Evolutionary conservation across 1,140 invertebrate species (phyloP), one percentile per base, ranked within the genome.

Genomic region (Apolygus lucorum): DNA sequence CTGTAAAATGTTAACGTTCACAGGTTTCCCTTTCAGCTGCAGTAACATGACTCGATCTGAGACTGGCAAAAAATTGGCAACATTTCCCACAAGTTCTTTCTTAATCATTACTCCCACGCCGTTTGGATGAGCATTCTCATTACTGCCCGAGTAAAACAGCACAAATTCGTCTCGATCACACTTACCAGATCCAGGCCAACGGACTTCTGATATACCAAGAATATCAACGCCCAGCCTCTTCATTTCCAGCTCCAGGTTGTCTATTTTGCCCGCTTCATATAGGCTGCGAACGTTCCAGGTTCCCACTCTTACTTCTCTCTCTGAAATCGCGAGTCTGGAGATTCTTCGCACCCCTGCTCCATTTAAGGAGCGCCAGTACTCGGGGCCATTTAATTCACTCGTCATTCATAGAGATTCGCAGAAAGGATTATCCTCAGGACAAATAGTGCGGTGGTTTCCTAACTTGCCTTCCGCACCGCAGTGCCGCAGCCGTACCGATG

Each of bases 181-280:
- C 52, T 68, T 14, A 49, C 68, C 54, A 54, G 52, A 68, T 29
- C 54, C 28, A 68, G 69, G 49, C 69, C 24, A 62, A 54, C 64
- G 34, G 26, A 70, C 26, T 63, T 72, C 69, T 22, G 65, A 68
- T 59, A 62, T 68, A 29, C 69, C 72, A 28, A 72, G 54, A 42
- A 72, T 68, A 42, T 72, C 67, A 24, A 72, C 68, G 4, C 68
- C 54, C 21, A 72, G 27, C 52, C 62, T 28, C 63, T 71, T 71
- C 67, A 73, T 73, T 52, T 71, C 72, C 28, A 68, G n/a, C 14
- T 71, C 59, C 29, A 62, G 21, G 67, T 73, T 73, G 25, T 68
- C 52, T 52, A 70, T 68, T 25, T 73, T 73, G 21, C 72, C 72
- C 25, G 67, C 62, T 73, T 71, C 34, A 49, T 49, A 17, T 49